A percentile compares a stretch with the other conserved stretches of the same genome.
Conservation (phyloP, 2,888 invertebrate species). For the Timema podura region DNA sequence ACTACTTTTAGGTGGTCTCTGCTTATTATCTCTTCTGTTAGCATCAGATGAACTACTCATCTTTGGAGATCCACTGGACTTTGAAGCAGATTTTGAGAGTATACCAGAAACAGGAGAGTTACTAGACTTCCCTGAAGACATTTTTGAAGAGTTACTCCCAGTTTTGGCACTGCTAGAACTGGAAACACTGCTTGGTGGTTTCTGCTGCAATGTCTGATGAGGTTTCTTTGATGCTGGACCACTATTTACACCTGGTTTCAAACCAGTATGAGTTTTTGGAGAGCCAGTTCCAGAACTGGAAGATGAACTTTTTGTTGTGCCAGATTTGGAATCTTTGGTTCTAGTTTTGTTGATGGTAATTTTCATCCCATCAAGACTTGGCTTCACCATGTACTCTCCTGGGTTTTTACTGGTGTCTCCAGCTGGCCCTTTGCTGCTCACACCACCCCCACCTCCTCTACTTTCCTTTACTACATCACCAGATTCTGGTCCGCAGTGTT, state of each 20-base stretch:
- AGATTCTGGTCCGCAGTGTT: conserved; percentile 58
- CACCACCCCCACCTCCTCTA: conserved; percentile 35
- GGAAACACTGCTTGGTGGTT: conserved; percentile 22
- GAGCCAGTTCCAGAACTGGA: conserved; percentile 58
- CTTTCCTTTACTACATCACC: conserved; percentile 33
- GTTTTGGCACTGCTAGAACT: conserved; percentile 21
- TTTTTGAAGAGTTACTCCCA: conserved; percentile 12
- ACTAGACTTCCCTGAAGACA: conserved; percentile 40
- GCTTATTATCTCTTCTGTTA: conserved; percentile 59
- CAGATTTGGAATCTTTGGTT: conserved; percentile 61
- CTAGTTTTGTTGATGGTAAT: conserved; percentile 87
- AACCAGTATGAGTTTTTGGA: conserved; percentile 74
- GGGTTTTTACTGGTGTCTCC: conserved; percentile 40
- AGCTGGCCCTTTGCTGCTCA: conserved; percentile 38
- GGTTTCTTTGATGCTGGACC: conserved; percentile 83
- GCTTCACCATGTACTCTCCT: conserved; percentile 80
- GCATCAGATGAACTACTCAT: conserved; percentile 52
- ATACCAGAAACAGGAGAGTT: conserved; percentile 36
- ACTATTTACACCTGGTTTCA: conserved; percentile 80
- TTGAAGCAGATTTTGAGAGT: conserved; percentile 27
- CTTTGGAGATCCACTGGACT: conserved; percentile 58
- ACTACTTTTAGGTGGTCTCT: conserved; percentile 56
- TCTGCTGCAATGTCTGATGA: conserved; percentile 52
- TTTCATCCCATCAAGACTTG: conserved; percentile 84
- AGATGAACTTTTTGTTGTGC: conserved; percentile 39